phyloP scores from a whole-genome alignment of 2,797 vertebrate species.

The Pseudotriccus pelzelni region DNA sequence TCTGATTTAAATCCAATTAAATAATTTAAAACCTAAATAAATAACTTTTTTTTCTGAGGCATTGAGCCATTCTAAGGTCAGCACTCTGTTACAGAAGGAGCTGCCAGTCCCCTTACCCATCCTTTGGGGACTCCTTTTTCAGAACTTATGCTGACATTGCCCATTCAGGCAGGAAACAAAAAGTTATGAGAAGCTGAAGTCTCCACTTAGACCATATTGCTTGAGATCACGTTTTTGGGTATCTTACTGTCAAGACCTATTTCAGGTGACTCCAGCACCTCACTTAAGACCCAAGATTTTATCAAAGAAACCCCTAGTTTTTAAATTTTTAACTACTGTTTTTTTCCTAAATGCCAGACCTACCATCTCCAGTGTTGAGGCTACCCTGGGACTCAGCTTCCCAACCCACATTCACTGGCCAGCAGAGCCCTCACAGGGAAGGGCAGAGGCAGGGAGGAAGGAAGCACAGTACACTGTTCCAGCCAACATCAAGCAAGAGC shows the following conservation, averaged over 20 bases:
- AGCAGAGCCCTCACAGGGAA: background rate
- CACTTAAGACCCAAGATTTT: background rate
- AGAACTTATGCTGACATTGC: background rate
- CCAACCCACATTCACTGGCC: background rate
- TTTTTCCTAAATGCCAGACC: background rate
- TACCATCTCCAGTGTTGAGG: background rate
- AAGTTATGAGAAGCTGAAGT: background rate
- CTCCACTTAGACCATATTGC: background rate
- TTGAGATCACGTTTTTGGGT: background rate
- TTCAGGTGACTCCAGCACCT: background rate
- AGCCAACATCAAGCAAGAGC: background rate
- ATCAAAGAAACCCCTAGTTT: background rate
- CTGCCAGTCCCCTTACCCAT: background rate
- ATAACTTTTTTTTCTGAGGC: background rate
- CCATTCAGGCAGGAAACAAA: background rate
- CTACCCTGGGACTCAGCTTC: background rate
- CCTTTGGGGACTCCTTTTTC: background rate
- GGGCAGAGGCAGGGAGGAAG: background rate
- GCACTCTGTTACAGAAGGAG: background rate
- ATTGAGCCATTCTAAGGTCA: background rate
- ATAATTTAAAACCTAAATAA: constrained; percentile 9
- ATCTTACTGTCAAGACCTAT: background rate
- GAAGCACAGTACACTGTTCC: background rate
- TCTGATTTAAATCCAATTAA: background rate
- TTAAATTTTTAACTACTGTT: background rate